Base-by-base conservation (phyloP, 1,140 invertebrate species). In the Bemisia tabaci region DNA sequence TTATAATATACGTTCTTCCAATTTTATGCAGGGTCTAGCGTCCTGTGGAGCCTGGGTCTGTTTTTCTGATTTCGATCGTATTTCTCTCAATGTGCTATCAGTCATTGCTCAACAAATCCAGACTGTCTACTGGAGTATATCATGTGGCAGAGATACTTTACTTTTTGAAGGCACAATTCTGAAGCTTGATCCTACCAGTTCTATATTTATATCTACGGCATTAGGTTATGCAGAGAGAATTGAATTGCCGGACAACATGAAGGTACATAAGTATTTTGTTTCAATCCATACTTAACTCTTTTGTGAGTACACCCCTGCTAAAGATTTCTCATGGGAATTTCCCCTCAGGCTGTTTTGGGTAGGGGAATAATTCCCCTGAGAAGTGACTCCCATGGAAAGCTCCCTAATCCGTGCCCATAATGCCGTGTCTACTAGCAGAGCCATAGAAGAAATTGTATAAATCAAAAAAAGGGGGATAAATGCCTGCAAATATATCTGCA, bases 121-220 rank as follows among this genome's bases (percentile, higher is more conserved):
- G 1, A 89, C 85, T 1, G 87, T 90, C 67, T 86, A 89, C 73
- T 76, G 85, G 75, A 88, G 86, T 33, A 92, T 97, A 65, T 88
- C 89, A 71, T 85, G 90, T 0, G 87, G 86, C 0, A 76, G 84
- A 26, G 80, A 85, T 11, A 86, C 82, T 17, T 75, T 97, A 17
- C 70, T 92, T 5, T 95, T 98, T 79, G 94, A 97, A 79, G 94
- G 92, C 22, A 95, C 93, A 0, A 84, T 92, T 67, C 77, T 97
- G 9, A 86, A 82, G 17, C 77, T 98, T 59, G 90, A 97, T 77
- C 89, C 89, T n/a, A 88, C 89, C 1, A 97, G 94, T 76, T 90
- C 93, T 2, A 88, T 95, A 2, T 97, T 97, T 72, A 96, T 97
- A 67, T 97, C 94, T 5, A 97, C 97, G 94, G 95, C 95, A 80